Evolutionary conservation across 2,797 vertebrate genomes (phyloP), one percentile per base, ranked within the genome.

Genomic region (Ceryle rudis): DNA sequence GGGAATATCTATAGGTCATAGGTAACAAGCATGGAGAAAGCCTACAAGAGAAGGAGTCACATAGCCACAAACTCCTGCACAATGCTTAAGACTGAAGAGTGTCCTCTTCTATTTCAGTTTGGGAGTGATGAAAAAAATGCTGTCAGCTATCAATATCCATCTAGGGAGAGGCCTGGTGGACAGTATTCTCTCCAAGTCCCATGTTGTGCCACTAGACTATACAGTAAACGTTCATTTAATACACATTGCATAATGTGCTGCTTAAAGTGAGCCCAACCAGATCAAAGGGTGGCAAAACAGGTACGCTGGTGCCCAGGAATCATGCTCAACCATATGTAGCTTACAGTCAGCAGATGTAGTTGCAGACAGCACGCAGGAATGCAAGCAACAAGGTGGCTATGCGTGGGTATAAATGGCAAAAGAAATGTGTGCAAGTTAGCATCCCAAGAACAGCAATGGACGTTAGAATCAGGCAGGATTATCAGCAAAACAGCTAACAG

Each of bases 401-500:
- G 29, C 1, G 0, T 2, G 35, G 41, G 6, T 23, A 1, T 11
- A 33, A 81, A 26, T 0, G 8, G 46, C 73, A 93, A 51, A 83
- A 81, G n/a, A 88, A 74, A 83, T 1, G 10, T 15, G 12, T 23
- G n/a, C 42, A 93, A 42, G 52, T 52, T 18, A 70, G 64, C 57
- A 77, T 22, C 20, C 15, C 60, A 57, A 23, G 22, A 60, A 39
- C 33, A 64, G 64, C 62, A 80, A 70, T 3, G 13, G 39, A 57
- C 44, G 42, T 54, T 10, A 54, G 77, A 29, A 79, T 78, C 46
- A 67, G 26, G 41, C 70, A 80, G 39, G 86, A 85, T 67, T 70
- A 84, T 70, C 51, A 87, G 55, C 39, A 52, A 86, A 91, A 74
- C 44, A 93, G 62, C 66, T 66, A 82, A 49, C 15, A 81, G 44